Conservation (phyloP, 2,113 vertebrate genomes). For the Pipa parva region DNA sequence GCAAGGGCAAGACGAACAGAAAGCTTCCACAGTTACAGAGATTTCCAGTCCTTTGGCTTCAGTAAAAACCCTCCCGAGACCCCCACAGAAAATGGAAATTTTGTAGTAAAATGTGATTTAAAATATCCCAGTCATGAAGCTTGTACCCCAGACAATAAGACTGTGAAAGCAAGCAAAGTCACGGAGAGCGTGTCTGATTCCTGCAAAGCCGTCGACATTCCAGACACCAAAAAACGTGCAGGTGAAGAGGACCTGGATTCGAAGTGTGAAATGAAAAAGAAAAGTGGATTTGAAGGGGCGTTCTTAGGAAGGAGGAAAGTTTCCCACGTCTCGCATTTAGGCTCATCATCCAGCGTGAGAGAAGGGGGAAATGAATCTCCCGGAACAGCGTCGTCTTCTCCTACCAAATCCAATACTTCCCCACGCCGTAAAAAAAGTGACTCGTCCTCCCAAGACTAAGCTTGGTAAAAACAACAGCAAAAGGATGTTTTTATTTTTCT, state of each 20-base stretch:
- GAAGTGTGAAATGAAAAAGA: conserved; percentile 70
- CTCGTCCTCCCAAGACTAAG: conserved; percentile 73
- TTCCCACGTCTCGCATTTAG: conserved; percentile 68
- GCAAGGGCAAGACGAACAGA: conserved; percentile 88
- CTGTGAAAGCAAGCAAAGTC: conserved; percentile 56
- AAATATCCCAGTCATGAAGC: conserved; percentile 64
- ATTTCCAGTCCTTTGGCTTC: conserved; percentile 83
- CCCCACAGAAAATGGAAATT: conserved; percentile 53
- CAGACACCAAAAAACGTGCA: conserved; percentile 68
- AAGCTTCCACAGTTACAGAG: conserved; percentile 88
- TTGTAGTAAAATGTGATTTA: conserved; percentile 53
- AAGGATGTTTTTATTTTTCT: background rate
- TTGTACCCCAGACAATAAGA: conserved; percentile 59
- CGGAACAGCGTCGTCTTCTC: conserved; percentile 79
- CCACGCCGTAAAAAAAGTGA: conserved; percentile 84
- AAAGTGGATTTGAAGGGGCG: conserved; percentile 77
- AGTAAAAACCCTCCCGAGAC: conserved; percentile 69
- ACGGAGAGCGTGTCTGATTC: conserved; percentile 60
- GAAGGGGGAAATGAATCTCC: conserved; percentile 83
- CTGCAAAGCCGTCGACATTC: conserved; percentile 61
- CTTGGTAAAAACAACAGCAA: conserved; percentile 60
- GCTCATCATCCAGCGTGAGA: conserved; percentile 65
- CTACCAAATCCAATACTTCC: conserved; percentile 82
- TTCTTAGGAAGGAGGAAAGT: conserved; percentile 80
- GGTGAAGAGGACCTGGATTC: conserved; percentile 70